phyloP scores from a whole-genome alignment of 30 jellyfish, hydroid and myxozoan genomes.

The Aurelia sp. region DNA sequence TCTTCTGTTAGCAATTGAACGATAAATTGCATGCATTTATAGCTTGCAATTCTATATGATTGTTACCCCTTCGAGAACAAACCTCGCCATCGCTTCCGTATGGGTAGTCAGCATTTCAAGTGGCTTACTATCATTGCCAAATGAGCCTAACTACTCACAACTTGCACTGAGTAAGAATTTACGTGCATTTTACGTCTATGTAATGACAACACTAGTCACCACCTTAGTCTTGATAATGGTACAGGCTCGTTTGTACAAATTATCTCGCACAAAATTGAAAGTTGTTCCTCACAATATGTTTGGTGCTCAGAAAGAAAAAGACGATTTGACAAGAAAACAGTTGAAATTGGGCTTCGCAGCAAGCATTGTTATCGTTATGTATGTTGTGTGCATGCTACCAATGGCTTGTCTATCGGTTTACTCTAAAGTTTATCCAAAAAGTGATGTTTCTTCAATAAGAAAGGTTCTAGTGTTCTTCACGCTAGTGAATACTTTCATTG shows the following conservation, averaged over 20 bases:
- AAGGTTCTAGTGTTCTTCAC: background rate
- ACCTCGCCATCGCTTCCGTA: background rate
- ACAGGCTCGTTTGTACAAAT: constrained; percentile 1
- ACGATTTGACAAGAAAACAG: background rate
- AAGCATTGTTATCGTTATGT: no score
- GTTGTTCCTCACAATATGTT: background rate
- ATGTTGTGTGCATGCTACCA: no score
- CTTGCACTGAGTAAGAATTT: background rate
- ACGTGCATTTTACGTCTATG: background rate
- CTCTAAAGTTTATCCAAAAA: no score
- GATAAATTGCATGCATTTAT: constrained; percentile 30
- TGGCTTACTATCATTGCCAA: background rate
- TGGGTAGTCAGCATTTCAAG: constrained; percentile 8
- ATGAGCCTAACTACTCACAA: background rate
- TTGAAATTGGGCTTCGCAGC: constrained; percentile 13
- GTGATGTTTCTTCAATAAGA: no score
- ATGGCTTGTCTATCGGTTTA: no score
- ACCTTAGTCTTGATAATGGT: background rate
- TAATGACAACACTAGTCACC: background rate
- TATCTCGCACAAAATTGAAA: background rate
- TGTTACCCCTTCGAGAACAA: background rate
- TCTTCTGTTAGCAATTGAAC: constrained; percentile 3
- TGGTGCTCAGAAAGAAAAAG: background rate
- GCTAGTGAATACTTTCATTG: background rate
- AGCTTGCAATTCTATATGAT: constrained; percentile 1